Evolutionary conservation across 2,797 vertebrate genomes (phyloP).

Genomic region (Pteropus rufus): DNA sequence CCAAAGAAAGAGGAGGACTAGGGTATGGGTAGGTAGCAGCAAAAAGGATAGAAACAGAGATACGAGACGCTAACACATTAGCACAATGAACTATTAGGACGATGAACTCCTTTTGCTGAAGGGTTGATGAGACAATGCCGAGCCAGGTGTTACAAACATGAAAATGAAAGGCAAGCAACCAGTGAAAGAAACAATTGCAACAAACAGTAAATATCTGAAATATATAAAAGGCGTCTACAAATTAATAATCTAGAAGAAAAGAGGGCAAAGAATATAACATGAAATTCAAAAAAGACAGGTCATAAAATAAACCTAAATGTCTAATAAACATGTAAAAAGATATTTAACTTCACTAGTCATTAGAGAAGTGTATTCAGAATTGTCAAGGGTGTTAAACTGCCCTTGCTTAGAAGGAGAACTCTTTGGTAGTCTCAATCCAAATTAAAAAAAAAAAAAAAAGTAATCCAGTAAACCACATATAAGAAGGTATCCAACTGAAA

Average conservation of each 20-base stretch:
- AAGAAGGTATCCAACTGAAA: neutral
- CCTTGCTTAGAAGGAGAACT: neutral
- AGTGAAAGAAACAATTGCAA: neutral
- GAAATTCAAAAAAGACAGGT: neutral
- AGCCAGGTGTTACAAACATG: neutral
- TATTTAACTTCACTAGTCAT: neutral
- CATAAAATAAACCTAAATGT: neutral
- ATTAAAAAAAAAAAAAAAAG: neutral
- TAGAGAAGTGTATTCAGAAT: neutral
- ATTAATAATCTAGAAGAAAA: neutral
- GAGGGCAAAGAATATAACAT: neutral
- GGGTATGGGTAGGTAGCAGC: neutral
- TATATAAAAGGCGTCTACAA: neutral
- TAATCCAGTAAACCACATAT: neutral
- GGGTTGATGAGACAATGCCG: neutral
- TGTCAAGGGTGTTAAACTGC: neutral
- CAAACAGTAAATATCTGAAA: neutral
- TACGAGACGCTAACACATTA: neutral
- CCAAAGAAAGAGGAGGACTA: neutral
- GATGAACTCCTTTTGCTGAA: too few relatives aligned
- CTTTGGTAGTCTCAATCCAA: neutral
- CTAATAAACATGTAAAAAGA: neutral
- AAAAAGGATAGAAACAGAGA: neutral
- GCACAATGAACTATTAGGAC: neutral
- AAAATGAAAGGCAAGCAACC: neutral